These are phyloP conservation scores for Tauraco hartlaubi DNA, from an alignment of 2,797 vertebrate species.

Conservation along the genomic window DNA sequence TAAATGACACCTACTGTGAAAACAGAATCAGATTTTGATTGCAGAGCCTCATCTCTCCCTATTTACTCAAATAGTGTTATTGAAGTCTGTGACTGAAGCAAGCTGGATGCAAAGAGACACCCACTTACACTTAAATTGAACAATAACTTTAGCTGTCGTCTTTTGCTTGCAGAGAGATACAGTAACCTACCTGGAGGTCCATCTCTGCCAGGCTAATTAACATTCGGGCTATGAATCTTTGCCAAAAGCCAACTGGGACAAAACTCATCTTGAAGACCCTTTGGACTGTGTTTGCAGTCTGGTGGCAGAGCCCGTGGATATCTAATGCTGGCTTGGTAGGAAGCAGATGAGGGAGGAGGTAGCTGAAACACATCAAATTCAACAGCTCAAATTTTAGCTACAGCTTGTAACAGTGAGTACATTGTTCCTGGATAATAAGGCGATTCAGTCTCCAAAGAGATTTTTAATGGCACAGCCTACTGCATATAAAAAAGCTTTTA, in stretches of 20 bases:
- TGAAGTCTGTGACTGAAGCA: background rate
- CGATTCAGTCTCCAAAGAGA: conserved; percentile 50
- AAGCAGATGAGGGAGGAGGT: conserved; percentile 95
- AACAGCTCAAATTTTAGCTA: conserved; percentile 2
- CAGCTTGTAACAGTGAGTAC: background rate
- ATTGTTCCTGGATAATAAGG: conserved; percentile 29
- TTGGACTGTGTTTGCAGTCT: conserved; percentile 89
- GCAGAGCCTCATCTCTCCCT: background rate
- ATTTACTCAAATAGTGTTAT: background rate
- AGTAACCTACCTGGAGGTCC: conserved; percentile 91
- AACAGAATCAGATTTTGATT: background rate
- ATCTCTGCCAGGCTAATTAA: conserved; percentile 96
- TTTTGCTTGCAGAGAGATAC: background rate
- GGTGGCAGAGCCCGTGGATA: conserved; percentile 87
- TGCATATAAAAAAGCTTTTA: conserved; percentile 61
- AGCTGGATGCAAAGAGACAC: background rate
- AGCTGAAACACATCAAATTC: conserved; percentile 81
- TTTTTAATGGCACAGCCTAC: conserved; percentile 58
- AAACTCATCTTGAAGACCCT: conserved; percentile 99
- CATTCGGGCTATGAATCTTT: conserved; percentile 96
- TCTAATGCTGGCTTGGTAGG: conserved; percentile 94
- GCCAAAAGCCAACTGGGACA: conserved; percentile 97
- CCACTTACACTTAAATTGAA: background rate
- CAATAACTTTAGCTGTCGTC: background rate
- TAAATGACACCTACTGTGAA: background rate